Evolutionary conservation across 2,113 vertebrate species (phyloP).

Genomic region (Phrynosoma blainvillii): DNA sequence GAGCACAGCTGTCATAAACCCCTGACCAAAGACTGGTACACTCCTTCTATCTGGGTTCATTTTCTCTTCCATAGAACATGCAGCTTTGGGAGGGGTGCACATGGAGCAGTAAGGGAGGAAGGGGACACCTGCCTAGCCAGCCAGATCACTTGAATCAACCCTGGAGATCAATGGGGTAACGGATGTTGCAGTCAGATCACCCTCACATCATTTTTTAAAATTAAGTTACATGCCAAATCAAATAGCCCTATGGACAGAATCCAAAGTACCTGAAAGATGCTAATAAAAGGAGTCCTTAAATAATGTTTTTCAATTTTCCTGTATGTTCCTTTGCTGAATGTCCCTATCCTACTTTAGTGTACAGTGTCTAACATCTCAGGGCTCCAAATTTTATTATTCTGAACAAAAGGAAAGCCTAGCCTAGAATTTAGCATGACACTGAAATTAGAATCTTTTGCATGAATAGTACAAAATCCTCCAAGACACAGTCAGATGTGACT

Average conservation of each 20-base stretch:
- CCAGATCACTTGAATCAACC: no score
- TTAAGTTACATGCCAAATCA: slow-evolving; percentile 75
- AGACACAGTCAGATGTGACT: slow-evolving; percentile 47
- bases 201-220: slow-evolving; percentile 74
- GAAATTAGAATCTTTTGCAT: slow-evolving; percentile 75
- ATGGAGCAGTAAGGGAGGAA: no score
- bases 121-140: no score
- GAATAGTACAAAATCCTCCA: slow-evolving; percentile 66
- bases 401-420: slow-evolving; percentile 77
- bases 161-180: no score
- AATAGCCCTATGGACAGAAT: slow-evolving; percentile 77
- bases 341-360: slow-evolving; percentile 75
- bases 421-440: slow-evolving; percentile 74
- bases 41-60: no score
- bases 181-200: slow-evolving; percentile 72
- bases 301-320: slow-evolving; percentile 63
- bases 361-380: slow-evolving; percentile 76
- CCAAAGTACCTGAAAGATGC: slow-evolving; percentile 82
- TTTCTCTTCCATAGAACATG: no score
- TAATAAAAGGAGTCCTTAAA: slow-evolving; percentile 80
- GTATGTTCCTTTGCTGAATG: slow-evolving; percentile 72
- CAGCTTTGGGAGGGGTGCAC: no score
- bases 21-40: no score
- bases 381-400: slow-evolving; percentile 73
- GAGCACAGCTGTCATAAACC: no score